Evolutionary conservation across 2,888 invertebrate species (phyloP).

Genomic region (Caradrina clavipalpis): DNA sequence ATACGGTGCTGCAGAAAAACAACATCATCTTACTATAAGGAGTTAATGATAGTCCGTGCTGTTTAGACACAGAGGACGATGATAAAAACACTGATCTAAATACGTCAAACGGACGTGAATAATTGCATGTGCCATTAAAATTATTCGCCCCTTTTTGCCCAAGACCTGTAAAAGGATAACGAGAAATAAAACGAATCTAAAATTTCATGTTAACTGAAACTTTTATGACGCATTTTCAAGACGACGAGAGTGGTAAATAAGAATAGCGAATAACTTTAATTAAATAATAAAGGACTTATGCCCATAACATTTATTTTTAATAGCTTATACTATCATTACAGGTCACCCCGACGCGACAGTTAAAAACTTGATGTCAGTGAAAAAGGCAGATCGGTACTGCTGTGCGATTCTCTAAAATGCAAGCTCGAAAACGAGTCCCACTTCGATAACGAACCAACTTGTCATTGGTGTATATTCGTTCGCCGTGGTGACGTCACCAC

Average conservation of each 20-base stretch:
- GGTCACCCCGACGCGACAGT: too few species aligned
- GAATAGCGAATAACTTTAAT: constrained; percentile 30
- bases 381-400: too few species aligned
- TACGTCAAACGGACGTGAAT: constrained; percentile 74
- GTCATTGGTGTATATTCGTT: too few species aligned
- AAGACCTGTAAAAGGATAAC: constrained; percentile 26
- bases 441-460: too few species aligned
- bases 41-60: constrained; percentile 77
- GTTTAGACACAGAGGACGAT: constrained; percentile 64
- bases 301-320: too few species aligned
- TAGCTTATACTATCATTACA: too few species aligned
- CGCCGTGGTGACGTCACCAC: too few species aligned
- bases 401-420: too few species aligned
- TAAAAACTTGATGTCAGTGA: too few species aligned
- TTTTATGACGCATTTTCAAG: constrained; percentile 31
- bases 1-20: constrained; percentile 76
- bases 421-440: too few species aligned
- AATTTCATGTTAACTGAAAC: constrained; percentile 25
- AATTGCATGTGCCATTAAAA: constrained; percentile 58
- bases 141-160: constrained; percentile 33
- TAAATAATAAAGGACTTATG: constrained; percentile 23
- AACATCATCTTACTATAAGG: constrained; percentile 72
- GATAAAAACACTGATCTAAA: constrained; percentile 69
- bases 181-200: constrained; percentile 12
- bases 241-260: constrained; percentile 26